These are phyloP conservation scores for Taeniopygia guttata DNA, from an alignment of 2,797 vertebrate genomes.

Conservation along the genomic window DNA sequence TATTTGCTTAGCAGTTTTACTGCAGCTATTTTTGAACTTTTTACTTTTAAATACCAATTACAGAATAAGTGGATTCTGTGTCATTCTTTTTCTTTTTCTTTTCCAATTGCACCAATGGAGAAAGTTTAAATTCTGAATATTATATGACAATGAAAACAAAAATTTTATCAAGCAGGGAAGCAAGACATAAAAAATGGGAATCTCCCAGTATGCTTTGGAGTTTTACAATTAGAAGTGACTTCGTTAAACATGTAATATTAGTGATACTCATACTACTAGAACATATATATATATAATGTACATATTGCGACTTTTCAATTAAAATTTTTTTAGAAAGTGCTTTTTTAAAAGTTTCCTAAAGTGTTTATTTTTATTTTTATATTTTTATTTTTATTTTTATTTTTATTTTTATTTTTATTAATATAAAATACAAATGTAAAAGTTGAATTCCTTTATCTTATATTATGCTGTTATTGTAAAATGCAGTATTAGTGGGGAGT, in stretches of 20 bases:
- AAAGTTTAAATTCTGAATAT: neutral
- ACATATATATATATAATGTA: neutral
- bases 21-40: neutral
- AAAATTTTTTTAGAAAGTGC: neutral
- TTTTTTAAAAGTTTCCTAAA: neutral
- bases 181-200: neutral
- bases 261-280: neutral
- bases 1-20: neutral
- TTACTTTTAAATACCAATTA: neutral
- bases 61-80: neutral
- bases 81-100: neutral
- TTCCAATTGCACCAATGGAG: fast-evolving
- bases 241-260: neutral
- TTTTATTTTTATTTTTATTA: neutral
- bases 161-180: neutral
- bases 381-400: neutral
- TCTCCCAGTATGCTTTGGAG: neutral
- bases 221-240: neutral
- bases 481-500: neutral
- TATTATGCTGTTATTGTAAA: neutral
- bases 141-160: neutral
- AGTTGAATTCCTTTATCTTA: neutral
- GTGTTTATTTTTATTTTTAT: neutral
- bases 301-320: neutral
- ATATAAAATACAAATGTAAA: neutral